Percentiles rank a stretch among this genome's conserved stretches.
Evolutionary conservation across 1,140 invertebrate genomes (phyloP).

Genomic region (Anoplolepis gracilipes): DNA sequence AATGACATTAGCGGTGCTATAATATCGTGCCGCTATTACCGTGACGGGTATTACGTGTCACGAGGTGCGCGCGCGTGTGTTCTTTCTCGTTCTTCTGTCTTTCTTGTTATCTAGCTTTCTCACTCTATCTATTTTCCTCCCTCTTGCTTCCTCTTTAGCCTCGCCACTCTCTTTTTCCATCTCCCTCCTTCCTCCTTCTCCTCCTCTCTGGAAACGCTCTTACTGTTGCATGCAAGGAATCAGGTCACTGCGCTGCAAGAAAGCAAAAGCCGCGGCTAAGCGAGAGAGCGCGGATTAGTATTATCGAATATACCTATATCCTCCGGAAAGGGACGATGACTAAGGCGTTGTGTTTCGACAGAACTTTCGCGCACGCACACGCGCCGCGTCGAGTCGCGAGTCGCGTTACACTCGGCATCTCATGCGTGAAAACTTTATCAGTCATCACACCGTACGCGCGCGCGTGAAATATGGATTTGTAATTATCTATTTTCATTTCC

Average conservation of each 20-base stretch:
- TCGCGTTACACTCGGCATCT: conserved; percentile 13
- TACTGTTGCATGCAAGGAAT: conserved; percentile 84
- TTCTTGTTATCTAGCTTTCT: conserved; percentile 40
- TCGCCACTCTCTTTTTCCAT: conserved; percentile 70
- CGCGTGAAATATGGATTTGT: conserved; percentile 17
- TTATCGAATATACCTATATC: conserved; percentile 81
- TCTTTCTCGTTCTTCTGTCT: conserved; percentile 68
- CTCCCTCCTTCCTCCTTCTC: conserved; percentile 74
- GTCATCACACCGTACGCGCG: neutral
- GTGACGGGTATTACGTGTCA: conserved; percentile 85
- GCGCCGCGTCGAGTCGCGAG: conserved; percentile 26
- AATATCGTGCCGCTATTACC: conserved; percentile 85
- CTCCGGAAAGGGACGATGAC: conserved; percentile 77
- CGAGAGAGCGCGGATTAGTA: conserved; percentile 82
- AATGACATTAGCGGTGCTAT: conserved; percentile 85
- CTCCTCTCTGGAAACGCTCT: conserved; percentile 82
- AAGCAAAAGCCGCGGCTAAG: conserved; percentile 81
- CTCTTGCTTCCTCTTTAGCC: conserved; percentile 37
- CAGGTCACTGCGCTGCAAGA: conserved; percentile 86
- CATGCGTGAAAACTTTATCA: conserved; percentile 38
- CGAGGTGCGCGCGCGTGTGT: conserved; percentile 73
- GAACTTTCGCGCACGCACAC: conserved; percentile 72
- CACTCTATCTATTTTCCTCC: conserved; percentile 56
- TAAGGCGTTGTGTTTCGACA: conserved; percentile 75
- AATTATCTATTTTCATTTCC: conserved; percentile 43